Percentiles rank a stretch among this genome's conserved stretches.
Evolutionary conservation across 1,140 invertebrate species (phyloP).

Genomic region (Lordiphosa stackelbergi): DNA sequence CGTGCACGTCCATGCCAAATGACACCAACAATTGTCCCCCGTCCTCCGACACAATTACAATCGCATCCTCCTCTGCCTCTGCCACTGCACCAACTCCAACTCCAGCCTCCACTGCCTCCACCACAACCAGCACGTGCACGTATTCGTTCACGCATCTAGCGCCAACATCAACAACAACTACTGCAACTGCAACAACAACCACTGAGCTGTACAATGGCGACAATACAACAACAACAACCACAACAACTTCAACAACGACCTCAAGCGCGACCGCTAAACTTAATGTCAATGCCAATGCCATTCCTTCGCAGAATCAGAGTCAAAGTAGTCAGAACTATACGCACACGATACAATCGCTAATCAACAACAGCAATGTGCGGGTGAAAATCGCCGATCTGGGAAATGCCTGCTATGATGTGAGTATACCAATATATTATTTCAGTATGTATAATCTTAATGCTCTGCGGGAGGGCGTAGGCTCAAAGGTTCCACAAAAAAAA

Average conservation of each 20-base stretch:
- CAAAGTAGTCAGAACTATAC: constrained; percentile 71
- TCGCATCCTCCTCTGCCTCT: neutral
- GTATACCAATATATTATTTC: constrained; percentile 20
- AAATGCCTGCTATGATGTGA: constrained; percentile 95
- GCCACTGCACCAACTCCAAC: constrained; percentile 14
- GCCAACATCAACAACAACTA: constrained; percentile 43
- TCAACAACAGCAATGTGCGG: constrained; percentile 90
- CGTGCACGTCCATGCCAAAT: constrained; percentile 54
- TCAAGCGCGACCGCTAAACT: constrained; percentile 58
- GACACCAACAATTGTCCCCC: constrained; percentile 35
- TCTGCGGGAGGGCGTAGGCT: no score
- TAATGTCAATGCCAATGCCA: constrained; percentile 73
- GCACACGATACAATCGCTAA: constrained; percentile 85
- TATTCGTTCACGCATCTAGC: constrained; percentile 51
- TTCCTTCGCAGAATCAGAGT: constrained; percentile 71
- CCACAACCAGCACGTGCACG: constrained; percentile 55
- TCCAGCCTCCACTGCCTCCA: constrained; percentile 23
- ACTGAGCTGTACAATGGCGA: constrained; percentile 18
- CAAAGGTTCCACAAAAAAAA: no score
- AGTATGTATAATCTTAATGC: no score
- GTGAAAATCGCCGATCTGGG: constrained; percentile 98
- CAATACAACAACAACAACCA: constrained; percentile 26
- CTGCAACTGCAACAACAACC: constrained; percentile 33
- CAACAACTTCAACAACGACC: constrained; percentile 28
- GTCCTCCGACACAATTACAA: constrained; percentile 12